phyloP scores from a whole-genome alignment of 2,113 vertebrate genomes.

The Grammomys dolichurus region DNA sequence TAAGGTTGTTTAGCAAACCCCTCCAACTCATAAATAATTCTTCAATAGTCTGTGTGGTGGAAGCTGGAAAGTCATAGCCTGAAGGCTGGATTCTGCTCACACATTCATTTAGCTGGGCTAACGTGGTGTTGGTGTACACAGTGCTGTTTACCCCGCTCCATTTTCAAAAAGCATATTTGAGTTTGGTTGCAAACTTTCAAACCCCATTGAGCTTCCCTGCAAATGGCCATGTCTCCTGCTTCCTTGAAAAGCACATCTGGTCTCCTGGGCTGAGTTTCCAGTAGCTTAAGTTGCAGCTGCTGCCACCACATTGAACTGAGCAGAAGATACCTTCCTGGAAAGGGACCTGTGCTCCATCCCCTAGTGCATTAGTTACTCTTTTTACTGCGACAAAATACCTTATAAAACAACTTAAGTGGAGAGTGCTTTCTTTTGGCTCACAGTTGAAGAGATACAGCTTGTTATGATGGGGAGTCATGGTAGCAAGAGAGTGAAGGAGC shows the following conservation, averaged over 20 bases:
- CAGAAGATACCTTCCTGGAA: background rate
- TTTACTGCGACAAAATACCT: background rate
- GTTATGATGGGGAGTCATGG: background rate
- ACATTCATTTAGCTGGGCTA: background rate
- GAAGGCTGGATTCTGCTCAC: background rate
- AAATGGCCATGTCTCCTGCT: constrained; percentile 13
- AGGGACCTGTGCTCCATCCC: background rate
- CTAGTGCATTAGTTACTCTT: background rate
- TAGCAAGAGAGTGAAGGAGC: background rate
- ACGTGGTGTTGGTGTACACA: background rate
- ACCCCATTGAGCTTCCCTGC: background rate
- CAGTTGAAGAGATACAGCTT: background rate
- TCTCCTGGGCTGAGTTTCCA: background rate
- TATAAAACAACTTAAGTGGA: background rate
- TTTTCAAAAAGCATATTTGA: constrained; percentile 15
- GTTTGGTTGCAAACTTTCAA: constrained; percentile 34
- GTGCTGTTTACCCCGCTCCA: background rate
- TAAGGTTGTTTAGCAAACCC: constrained; percentile 57
- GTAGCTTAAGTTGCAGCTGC: background rate
- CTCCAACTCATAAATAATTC: constrained; percentile 49
- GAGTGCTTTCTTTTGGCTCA: background rate
- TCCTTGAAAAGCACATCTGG: background rate
- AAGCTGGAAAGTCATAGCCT: background rate
- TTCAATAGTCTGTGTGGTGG: background rate
- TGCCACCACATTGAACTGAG: background rate